Evolutionary conservation across 2,888 invertebrate species (phyloP), one percentile per base, ranked within the genome.

Genomic region (Cephus sareptanus): DNA sequence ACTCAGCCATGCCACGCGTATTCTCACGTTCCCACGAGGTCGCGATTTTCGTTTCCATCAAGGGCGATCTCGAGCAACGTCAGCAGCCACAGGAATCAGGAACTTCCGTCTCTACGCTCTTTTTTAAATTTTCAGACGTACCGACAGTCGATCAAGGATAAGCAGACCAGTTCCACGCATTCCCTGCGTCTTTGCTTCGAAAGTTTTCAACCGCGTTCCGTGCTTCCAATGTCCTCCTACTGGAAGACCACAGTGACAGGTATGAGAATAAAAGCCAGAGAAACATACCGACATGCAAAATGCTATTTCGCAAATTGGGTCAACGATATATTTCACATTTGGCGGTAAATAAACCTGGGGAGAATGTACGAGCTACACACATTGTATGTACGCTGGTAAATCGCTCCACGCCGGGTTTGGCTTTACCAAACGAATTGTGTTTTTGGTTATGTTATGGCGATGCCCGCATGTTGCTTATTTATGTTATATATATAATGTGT

Each of bases 301-400:
- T 6, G 71, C 33, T 4, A 23, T 34, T 31, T 34, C 31, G 34
- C 71, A 30, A 71, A 71, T 71, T 71, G 34, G 71, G 71, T 71
- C 71, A 71, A 33, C 33, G 71, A 71, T 71, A 71, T 33, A 71
- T 71, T 71, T 71, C 34, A 71, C 71, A 12, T 33, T 71, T 34
- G 71, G 71, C 71, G 71, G 71, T 71, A 71, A 71, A 71, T 71
- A 71, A 71, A 71, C 13, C 71, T 34, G 71, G 71, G 31, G 71
- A 34, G 9, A 71, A 30, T 71, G 71, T 31, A 34, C 71, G 71
- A 71, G 71, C 31, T 34, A 23, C 71, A 30, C 71, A 23, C 33
- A 71, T 71, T 31, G 71, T 23, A 56, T 31, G 71, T 23, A 56
- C 56, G 1, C 15, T 56, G 33, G 31, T 71, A 71, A 71, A 31